These are phyloP conservation scores for Antheraea mylitta DNA, from an alignment of 1,140 invertebrate genomes.

Conservation along the genomic window DNA sequence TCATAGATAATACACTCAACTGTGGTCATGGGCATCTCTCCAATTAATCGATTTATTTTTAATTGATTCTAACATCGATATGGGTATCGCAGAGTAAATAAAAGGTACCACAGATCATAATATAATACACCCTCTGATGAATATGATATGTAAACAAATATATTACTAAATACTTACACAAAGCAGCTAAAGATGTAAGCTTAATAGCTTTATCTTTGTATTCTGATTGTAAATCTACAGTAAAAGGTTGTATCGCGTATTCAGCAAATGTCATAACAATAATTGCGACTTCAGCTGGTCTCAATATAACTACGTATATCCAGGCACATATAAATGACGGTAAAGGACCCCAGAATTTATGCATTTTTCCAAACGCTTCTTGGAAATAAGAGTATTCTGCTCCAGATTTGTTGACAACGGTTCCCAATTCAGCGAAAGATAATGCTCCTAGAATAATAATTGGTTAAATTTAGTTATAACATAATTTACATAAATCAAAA, in stretches of 20 bases:
- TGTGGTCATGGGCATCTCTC: too few species aligned
- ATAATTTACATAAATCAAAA: too few species aligned
- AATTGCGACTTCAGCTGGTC: conserved; percentile 89
- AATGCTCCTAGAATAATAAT: conserved; percentile 83
- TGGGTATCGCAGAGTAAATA: too few species aligned
- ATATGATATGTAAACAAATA: not conserved
- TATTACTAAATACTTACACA: conserved; percentile 76
- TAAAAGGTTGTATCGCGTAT: conserved; percentile 87
- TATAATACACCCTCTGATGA: too few species aligned
- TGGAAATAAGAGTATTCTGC: conserved; percentile 91
- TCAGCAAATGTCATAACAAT: conserved; percentile 90
- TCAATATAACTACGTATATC: conserved; percentile 88
- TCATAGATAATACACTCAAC: too few species aligned
- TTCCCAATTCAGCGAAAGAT: conserved; percentile 90
- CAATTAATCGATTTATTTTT: too few species aligned
- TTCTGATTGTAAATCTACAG: conserved; percentile 51
- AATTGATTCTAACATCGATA: too few species aligned
- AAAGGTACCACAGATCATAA: not conserved
- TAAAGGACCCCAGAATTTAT: conserved; percentile 85
- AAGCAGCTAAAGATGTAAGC: conserved; percentile 82
- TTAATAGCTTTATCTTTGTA: conserved; percentile 81
- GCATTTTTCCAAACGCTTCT: conserved; percentile 84
- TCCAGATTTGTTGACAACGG: conserved; percentile 89
- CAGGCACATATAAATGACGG: conserved; percentile 90
- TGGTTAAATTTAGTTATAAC: too few species aligned